Conservation (phyloP, 1,140 invertebrate species). For the Stegodyphus dumicola region DNA sequence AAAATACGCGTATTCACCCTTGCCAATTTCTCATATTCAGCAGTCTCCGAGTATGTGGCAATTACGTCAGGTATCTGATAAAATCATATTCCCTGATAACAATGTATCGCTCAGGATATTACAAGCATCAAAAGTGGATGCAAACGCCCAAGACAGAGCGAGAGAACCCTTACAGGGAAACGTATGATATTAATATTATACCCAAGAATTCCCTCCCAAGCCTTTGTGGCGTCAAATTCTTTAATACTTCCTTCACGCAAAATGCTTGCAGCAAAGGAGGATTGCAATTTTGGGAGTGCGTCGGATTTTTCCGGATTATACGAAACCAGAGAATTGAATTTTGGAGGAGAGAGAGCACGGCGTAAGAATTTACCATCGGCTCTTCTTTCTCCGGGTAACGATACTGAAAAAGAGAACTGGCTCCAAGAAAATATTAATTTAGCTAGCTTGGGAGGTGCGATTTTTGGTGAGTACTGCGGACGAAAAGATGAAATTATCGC, state of each 20-base stretch:
- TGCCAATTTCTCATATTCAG: too few relatives aligned
- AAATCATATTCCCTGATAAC: too few relatives aligned
- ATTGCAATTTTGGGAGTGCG: not conserved
- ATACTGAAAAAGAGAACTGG: too few relatives aligned
- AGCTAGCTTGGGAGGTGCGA: too few relatives aligned
- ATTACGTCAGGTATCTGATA: too few relatives aligned
- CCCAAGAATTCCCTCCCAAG: not conserved
- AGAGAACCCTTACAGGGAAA: not conserved
- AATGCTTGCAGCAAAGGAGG: too few relatives aligned
- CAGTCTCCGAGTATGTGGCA: too few relatives aligned
- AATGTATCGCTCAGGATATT: too few relatives aligned
- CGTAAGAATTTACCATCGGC: too few relatives aligned
- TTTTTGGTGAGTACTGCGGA: not conserved
- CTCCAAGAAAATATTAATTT: too few relatives aligned
- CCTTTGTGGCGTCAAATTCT: not conserved
- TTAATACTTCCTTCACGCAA: not conserved
- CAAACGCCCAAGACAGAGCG: not conserved
- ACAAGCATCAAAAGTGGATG: not conserved
- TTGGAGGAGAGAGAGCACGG: not conserved
- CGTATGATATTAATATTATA: constrained; percentile 16
- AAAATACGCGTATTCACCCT: too few relatives aligned
- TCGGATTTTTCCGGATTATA: constrained; percentile 19
- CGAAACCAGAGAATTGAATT: constrained; percentile 28
- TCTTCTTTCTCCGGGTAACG: too few relatives aligned
- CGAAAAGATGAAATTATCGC: not conserved